These are phyloP conservation scores for Agrotis exclamationis DNA, from an alignment of 2,888 invertebrate genomes.

Conservation along the genomic window DNA sequence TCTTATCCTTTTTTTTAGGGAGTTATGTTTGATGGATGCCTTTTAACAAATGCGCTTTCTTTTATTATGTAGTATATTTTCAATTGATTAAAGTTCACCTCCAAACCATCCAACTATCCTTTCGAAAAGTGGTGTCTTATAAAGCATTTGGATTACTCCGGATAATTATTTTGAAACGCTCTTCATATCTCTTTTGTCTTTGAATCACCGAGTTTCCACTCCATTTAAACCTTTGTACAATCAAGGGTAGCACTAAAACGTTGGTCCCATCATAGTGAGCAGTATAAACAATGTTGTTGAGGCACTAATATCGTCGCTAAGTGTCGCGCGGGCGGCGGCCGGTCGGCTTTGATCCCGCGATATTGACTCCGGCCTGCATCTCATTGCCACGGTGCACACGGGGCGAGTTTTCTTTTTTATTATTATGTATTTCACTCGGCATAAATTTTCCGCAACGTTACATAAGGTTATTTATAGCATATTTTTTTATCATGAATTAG, in stretches of 20 bases:
- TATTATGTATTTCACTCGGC: not conserved
- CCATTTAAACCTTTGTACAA: not conserved
- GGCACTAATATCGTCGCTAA: slow-evolving; percentile 65
- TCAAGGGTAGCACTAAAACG: slow-evolving; percentile 10
- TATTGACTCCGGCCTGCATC: slow-evolving; percentile 67
- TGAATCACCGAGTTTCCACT: not conserved
- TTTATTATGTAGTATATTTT: not conserved
- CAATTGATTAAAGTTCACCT: not conserved
- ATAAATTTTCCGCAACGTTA: not conserved
- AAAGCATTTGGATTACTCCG: not conserved
- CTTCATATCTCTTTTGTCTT: not conserved
- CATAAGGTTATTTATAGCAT: too few species aligned
- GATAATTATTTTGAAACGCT: not conserved
- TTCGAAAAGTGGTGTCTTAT: not conserved
- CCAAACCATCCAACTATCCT: too few species aligned
- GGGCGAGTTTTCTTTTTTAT: slow-evolving; percentile 20
- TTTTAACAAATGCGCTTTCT: too few species aligned
- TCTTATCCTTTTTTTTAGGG: too few species aligned
- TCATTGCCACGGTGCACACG: slow-evolving; percentile 59
- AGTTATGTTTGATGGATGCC: too few species aligned
- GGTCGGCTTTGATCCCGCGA: slow-evolving; percentile 66
- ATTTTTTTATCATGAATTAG: too few species aligned
- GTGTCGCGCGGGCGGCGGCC: slow-evolving; percentile 50
- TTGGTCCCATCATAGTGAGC: slow-evolving; percentile 39
- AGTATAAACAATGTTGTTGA: slow-evolving; percentile 48